Conservation (phyloP, 2,113 vertebrate genomes). For the Phaethornis superciliosus region DNA sequence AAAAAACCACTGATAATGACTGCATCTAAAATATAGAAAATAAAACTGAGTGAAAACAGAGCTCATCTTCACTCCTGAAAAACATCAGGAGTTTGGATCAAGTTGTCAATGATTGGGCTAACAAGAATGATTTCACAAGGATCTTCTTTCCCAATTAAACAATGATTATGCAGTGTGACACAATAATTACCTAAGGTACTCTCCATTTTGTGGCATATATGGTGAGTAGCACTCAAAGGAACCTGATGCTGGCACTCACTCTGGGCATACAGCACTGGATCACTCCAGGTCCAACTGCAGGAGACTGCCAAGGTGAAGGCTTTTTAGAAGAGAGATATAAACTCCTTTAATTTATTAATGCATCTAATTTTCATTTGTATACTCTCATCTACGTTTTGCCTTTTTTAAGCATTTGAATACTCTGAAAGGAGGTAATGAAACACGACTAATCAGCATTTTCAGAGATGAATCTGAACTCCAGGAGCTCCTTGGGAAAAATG, state of each 20-base stretch:
- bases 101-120: neutral
- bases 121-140: neutral
- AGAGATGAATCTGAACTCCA: neutral
- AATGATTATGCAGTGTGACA: neutral
- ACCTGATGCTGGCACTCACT: accelerated
- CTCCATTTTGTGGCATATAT: neutral
- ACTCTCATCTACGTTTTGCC: neutral
- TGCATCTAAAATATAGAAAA: neutral
- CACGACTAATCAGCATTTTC: slow-evolving; percentile 34
- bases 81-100: neutral
- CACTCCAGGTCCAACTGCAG: neutral
- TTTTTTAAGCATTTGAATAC: neutral
- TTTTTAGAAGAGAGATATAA: neutral
- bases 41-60: neutral
- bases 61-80: neutral
- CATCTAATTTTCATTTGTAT: neutral
- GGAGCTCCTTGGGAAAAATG: slow-evolving; percentile 27
- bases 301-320: neutral
- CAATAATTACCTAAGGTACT: neutral
- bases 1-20: neutral
- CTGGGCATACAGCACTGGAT: neutral
- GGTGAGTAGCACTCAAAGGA: neutral
- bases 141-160: neutral
- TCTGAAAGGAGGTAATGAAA: slow-evolving; percentile 33
- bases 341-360: neutral